Percentiles rank a stretch among this genome's conserved stretches.
These are phyloP conservation scores for Myotis myotis DNA, from an alignment of 2,797 vertebrate species.

Conservation along the genomic window DNA sequence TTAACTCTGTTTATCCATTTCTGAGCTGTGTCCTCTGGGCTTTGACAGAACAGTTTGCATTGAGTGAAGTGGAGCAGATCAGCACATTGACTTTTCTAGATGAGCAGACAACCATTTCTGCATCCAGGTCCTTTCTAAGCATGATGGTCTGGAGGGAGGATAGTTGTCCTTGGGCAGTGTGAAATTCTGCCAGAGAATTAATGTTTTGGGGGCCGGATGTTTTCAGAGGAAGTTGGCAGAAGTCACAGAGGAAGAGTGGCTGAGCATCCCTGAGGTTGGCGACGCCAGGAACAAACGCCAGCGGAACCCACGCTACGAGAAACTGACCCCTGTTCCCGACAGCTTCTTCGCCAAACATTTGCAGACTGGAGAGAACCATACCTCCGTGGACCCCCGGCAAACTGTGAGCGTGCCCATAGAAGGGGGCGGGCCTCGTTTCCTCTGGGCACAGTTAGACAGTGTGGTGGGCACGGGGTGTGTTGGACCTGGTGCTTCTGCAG, in stretches of 20 bases:
- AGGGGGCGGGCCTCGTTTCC: accelerated
- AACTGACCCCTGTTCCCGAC: constrained; percentile 96
- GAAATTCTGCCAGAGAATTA: background rate
- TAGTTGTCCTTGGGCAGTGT: background rate
- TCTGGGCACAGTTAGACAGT: background rate
- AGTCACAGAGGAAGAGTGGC: constrained; percentile 98
- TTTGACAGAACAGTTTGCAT: background rate
- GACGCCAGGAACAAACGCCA: constrained; percentile 98
- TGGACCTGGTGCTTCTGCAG: background rate
- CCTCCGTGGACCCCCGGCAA: constrained; percentile 94
- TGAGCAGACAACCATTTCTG: background rate
- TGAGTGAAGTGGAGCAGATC: background rate
- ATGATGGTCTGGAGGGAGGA: background rate
- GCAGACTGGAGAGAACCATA: constrained; percentile 94
- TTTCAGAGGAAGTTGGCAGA: constrained; percentile 94
- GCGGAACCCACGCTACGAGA: constrained; percentile 97
- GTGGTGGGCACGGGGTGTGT: background rate
- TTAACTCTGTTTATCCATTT: background rate
- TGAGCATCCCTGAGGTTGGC: constrained; percentile 98
- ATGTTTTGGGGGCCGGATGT: background rate
- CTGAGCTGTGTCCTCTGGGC: background rate
- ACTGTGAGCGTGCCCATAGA: constrained; percentile 86
- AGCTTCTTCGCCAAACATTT: constrained; percentile 99
- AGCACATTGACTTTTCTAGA: background rate
- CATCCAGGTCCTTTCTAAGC: background rate